Base-by-base conservation (phyloP, 2,797 vertebrate genomes). In the Oryzias sinensis region DNA sequence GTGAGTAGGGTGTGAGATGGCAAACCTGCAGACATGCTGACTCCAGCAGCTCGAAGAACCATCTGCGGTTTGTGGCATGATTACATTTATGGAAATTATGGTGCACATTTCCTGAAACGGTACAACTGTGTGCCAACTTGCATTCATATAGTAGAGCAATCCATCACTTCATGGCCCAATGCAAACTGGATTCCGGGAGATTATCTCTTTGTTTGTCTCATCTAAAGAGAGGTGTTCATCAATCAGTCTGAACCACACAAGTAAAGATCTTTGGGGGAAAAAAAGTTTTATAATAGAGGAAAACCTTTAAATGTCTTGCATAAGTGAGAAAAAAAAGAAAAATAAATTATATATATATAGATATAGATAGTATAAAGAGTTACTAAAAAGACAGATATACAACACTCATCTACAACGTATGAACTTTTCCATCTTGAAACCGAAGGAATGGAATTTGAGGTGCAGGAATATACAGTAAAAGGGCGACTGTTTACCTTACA, bases 21-120 rank as follows among this genome's bases (percentile, higher is more conserved):
- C 27, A 51, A 44, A 49, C 20, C 4, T 0, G 29, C 54, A 76
- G 70, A 75, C 64, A 42, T 67, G 77, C 75, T 73, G 72, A 72
- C 69, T 63, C 24, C 45, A 71, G 76, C 71, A 74, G 49, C 56
- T 52, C 18, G 51, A 24, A 57, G 45, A 43, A 17, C n/a, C 22
- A 41, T 74, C 56, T 59, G 50, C 42, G 5, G 14, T 59, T 56
- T 50, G 50, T 48, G 51, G 55, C 53, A 53, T 70, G 75, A 85
- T 84, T 86, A 63, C 62, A 70, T 85, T 82, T 74, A 86, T 86
- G 77, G 77, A 81, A 85, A 84, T 84, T 57, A 41, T 7, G 1
- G 62, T 61, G 50, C 54, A 48, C 68, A 62, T 77, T 84, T 79
- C 73, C 65, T 68, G 74, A 77, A 81, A 81, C 46, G 42, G 59